A percentile compares a stretch with the other conserved stretches of the same genome.
phyloP scores from a whole-genome alignment of 2,888 invertebrate species.

The Tinea semifulvella region DNA sequence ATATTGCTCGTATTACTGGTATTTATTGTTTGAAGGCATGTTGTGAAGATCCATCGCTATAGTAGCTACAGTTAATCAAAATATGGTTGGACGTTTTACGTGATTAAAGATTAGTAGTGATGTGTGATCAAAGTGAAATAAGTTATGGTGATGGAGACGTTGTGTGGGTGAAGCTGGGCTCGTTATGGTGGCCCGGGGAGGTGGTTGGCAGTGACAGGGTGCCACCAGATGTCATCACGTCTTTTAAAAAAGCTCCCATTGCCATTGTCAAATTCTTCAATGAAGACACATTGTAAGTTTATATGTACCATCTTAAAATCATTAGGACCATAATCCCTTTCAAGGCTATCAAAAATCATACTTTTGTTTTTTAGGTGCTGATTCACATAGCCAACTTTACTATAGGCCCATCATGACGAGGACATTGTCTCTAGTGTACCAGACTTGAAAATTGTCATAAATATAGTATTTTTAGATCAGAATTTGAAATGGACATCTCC shows the following conservation, averaged over 20 bases:
- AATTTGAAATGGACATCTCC: no score
- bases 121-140: conserved; percentile 76
- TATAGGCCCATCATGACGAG: no score
- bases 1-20: background rate
- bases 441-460: no score
- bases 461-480: no score
- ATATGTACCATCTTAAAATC: no score
- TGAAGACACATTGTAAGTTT: conserved; percentile 84
- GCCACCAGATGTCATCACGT: conserved; percentile 72
- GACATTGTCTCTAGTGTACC: no score
- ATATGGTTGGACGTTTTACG: conserved; percentile 59
- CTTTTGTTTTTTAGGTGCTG: no score
- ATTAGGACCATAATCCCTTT: no score
- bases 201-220: conserved; percentile 71
- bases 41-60: conserved; percentile 9
- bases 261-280: conserved; percentile 87
- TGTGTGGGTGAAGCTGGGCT: conserved; percentile 86
- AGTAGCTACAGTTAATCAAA: conserved; percentile 33
- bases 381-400: no score
- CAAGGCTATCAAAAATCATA: no score
- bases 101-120: conserved; percentile 59
- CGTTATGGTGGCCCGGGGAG: conserved; percentile 88
- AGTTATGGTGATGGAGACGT: conserved; percentile 78
- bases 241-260: conserved; percentile 76
- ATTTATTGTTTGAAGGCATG: background rate